A percentile compares a stretch with the other conserved stretches of the same genome.
phyloP scores from a whole-genome alignment of 2,797 vertebrate genomes.

The Spinus pinus region DNA sequence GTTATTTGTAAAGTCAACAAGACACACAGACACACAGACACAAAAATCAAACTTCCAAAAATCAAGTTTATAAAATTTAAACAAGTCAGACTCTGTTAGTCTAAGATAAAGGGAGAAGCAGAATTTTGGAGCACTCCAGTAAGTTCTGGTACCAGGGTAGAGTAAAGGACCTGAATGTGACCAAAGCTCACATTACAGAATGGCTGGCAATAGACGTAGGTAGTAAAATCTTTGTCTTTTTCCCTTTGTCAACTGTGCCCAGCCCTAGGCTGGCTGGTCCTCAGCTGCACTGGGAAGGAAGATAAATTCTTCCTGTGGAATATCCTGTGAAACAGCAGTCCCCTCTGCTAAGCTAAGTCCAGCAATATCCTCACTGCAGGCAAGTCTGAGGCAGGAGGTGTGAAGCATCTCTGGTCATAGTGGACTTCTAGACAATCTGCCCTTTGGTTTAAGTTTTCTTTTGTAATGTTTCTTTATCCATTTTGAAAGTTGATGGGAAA shows the following conservation, averaged over 20 bases:
- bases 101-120: background rate
- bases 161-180: background rate
- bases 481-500: background rate
- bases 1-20: background rate
- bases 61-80: background rate
- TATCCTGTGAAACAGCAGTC: background rate
- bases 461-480: background rate
- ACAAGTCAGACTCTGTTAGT: background rate
- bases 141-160: background rate
- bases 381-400: background rate
- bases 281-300: background rate
- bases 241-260: background rate
- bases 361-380: background rate
- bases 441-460: background rate
- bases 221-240: background rate
- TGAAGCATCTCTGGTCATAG: background rate
- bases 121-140: background rate
- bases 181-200: background rate
- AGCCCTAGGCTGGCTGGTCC: background rate
- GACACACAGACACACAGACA: background rate
- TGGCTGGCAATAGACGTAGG: background rate
- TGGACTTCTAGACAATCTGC: background rate
- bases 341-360: background rate
- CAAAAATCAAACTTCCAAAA: background rate
- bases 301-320: background rate